phyloP scores from a whole-genome alignment of 1,140 invertebrate species.

The Drosophila punjabiensis region DNA sequence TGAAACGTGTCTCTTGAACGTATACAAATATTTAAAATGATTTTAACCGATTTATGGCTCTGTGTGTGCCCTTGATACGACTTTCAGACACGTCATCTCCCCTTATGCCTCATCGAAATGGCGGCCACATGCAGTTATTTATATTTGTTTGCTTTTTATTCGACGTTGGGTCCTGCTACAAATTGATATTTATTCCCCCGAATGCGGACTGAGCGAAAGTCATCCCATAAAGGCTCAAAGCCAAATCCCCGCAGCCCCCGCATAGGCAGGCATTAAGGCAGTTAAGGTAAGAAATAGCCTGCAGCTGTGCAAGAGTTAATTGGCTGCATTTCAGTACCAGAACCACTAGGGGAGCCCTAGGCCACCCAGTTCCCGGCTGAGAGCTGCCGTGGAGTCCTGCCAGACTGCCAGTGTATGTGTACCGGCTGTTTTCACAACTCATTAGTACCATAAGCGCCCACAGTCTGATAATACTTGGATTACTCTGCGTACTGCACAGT shows the following conservation, averaged over 20 bases:
- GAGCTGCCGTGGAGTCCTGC: neutral
- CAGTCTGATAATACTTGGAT: constrained; percentile 9
- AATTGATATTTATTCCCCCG: constrained; percentile 71
- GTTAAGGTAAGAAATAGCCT: constrained; percentile 16
- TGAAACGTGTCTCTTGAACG: constrained; percentile 35
- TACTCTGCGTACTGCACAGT: neutral
- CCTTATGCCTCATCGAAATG: constrained; percentile 12
- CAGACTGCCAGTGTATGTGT: constrained; percentile 1
- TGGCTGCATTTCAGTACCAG: constrained; percentile 10
- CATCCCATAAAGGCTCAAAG: constrained; percentile 22
- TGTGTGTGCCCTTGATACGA: constrained; percentile 31
- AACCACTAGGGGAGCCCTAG: constrained; percentile 8
- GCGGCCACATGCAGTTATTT: constrained; percentile 60
- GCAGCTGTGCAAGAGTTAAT: constrained; percentile 13
- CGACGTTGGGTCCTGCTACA: constrained; percentile 47
- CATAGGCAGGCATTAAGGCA: constrained; percentile 28
- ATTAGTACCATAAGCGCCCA: constrained; percentile 44
- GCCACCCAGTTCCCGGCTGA: neutral
- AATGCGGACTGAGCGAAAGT: constrained; percentile 21
- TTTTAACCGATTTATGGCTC: constrained; percentile 67
- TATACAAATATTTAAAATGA: constrained; percentile 71
- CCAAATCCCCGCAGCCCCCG: neutral
- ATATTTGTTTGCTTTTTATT: constrained; percentile 56
- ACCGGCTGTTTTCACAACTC: constrained; percentile 39
- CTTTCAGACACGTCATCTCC: neutral